Evolutionary conservation across 2,888 invertebrate genomes (phyloP).

Genomic region (Perizoma flavofasciatum): DNA sequence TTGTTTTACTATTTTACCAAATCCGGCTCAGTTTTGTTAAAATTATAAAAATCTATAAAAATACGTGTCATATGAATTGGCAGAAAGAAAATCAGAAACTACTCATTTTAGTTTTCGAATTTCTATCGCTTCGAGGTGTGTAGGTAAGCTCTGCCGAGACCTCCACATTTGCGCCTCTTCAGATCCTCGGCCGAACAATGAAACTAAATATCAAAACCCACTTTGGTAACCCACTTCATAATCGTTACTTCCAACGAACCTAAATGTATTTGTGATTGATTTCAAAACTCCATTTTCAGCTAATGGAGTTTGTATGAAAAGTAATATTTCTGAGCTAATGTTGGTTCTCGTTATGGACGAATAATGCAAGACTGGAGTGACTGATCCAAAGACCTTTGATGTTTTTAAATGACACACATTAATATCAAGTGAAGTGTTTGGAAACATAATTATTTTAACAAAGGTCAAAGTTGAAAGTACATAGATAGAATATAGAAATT

Average conservation of each 20-base stretch:
- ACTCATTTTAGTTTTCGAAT: too few relatives aligned
- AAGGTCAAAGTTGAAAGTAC: neutral
- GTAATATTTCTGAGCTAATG: constrained; percentile 29
- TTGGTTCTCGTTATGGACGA: constrained; percentile 33
- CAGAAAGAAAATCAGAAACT: too few relatives aligned
- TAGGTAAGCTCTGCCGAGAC: too few relatives aligned
- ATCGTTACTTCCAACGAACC: neutral
- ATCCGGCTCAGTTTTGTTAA: too few relatives aligned
- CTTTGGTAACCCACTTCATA: neutral
- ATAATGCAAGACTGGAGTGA: constrained; percentile 32
- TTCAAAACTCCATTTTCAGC: constrained; percentile 23
- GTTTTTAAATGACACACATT: constrained; percentile 18
- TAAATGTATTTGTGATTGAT: constrained; percentile 22
- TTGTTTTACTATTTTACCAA: too few relatives aligned
- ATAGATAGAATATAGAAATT: too few relatives aligned
- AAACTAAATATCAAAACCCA: neutral
- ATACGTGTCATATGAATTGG: too few relatives aligned
- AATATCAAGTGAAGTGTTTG: too few relatives aligned
- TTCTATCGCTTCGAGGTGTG: too few relatives aligned
- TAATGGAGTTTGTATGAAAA: constrained; percentile 17
- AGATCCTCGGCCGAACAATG: neutral
- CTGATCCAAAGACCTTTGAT: constrained; percentile 30
- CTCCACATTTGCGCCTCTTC: neutral
- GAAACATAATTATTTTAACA: too few relatives aligned
- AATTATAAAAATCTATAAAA: too few relatives aligned